Evolutionary conservation across 2,113 vertebrate genomes (phyloP).

Genomic region (Neotoma lepida): DNA sequence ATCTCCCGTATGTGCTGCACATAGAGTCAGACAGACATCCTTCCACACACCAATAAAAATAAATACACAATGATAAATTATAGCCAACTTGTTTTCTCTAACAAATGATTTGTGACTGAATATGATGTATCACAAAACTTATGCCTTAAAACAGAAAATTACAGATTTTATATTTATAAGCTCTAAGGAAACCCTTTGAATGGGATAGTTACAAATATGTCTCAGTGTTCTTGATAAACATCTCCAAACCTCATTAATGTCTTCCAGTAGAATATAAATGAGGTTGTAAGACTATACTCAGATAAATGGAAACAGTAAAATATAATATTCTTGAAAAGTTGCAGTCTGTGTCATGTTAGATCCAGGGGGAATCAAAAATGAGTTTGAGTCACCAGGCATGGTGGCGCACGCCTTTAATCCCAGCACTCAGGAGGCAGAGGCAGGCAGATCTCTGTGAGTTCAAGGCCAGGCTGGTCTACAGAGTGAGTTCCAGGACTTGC

Average conservation of each 20-base stretch:
- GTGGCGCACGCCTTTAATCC: too few species aligned
- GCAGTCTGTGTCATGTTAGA: not conserved
- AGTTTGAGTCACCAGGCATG: not conserved
- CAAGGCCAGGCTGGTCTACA: too few species aligned
- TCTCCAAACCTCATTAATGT: not conserved
- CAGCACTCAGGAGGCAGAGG: too few species aligned
- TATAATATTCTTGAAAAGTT: conserved; percentile 16
- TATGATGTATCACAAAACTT: not conserved
- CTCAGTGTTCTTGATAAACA: not conserved
- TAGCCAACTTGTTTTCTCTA: conserved; percentile 20
- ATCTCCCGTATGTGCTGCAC: not conserved
- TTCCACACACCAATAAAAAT: not conserved
- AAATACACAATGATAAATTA: not conserved
- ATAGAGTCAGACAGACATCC: not conserved
- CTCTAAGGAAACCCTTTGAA: not conserved
- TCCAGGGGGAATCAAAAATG: not conserved
- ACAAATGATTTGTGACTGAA: not conserved
- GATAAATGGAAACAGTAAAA: not conserved
- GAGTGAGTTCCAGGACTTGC: too few species aligned
- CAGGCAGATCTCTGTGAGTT: too few species aligned
- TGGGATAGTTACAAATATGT: conserved; percentile 23
- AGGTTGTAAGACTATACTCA: not conserved
- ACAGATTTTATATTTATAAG: not conserved
- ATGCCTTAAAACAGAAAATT: not conserved
- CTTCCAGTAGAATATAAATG: not conserved